phyloP scores from a whole-genome alignment of 92 coral and sea anemone species.

The Heliopora coerulea region DNA sequence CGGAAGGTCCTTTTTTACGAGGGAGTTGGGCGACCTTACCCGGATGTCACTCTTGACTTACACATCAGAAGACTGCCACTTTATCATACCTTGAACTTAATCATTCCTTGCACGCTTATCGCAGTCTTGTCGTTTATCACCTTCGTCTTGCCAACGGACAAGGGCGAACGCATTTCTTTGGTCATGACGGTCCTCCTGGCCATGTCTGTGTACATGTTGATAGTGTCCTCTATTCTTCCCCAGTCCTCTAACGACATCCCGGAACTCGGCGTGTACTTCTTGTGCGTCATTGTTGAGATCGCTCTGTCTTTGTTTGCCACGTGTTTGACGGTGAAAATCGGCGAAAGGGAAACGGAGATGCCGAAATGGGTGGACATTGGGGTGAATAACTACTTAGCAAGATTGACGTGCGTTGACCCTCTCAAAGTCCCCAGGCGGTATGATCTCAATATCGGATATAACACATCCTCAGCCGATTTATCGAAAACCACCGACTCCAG shows the following conservation, averaged over 20 bases:
- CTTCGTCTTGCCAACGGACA: conserved; percentile 89
- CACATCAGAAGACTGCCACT: conserved; percentile 75
- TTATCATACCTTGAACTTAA: conserved; percentile 83
- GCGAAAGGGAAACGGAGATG: too few relatives aligned
- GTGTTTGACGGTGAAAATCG: conserved; percentile 19
- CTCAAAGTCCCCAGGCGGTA: too few relatives aligned
- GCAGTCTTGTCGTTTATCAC: conserved; percentile 70
- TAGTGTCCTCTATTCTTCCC: conserved; percentile 86
- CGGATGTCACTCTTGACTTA: too few relatives aligned
- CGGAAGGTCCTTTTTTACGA: conserved; percentile 56
- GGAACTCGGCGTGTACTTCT: conserved; percentile 76
- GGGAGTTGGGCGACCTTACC: conserved; percentile 69
- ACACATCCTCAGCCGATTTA: too few relatives aligned
- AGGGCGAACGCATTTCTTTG: conserved; percentile 88
- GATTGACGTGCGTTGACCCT: not conserved
- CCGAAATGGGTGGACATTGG: not conserved
- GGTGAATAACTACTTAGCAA: not conserved
- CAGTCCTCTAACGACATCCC: conserved; percentile 89
- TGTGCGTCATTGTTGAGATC: conserved; percentile 83
- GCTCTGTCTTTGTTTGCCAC: conserved; percentile 86
- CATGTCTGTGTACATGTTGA: conserved; percentile 88
- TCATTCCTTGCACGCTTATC: conserved; percentile 88
- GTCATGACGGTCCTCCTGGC: conserved; percentile 94
- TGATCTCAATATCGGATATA: too few relatives aligned
- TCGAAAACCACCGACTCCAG: too few relatives aligned